Evolutionary conservation across 2,113 vertebrate species (phyloP).

Genomic region (Crotalus viridis): DNA sequence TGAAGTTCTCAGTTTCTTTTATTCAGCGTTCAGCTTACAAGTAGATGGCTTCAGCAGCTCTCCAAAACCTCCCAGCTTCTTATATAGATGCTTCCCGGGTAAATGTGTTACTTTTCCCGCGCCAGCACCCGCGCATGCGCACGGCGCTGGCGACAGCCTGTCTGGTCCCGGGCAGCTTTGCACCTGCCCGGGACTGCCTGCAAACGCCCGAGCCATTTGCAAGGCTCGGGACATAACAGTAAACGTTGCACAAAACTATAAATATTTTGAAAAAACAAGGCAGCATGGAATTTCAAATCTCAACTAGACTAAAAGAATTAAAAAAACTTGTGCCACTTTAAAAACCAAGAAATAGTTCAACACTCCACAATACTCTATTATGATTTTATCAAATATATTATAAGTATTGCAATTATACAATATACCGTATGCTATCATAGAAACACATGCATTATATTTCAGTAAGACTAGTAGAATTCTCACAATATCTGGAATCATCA

Average conservation of each 20-base stretch:
- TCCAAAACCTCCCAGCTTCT: too few relatives aligned
- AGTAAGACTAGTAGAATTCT: background rate
- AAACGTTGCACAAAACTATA: background rate
- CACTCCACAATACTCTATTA: background rate
- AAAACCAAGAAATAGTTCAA: background rate
- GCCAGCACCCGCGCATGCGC: too few relatives aligned
- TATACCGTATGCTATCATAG: background rate
- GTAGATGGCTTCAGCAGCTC: too few relatives aligned
- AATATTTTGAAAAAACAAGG: slow-evolving; percentile 5
- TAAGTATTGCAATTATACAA: background rate
- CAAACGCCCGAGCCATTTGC: too few relatives aligned
- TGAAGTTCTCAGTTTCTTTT: too few relatives aligned
- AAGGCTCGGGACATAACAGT: too few relatives aligned
- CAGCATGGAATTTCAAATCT: background rate
- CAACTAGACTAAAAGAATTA: background rate
- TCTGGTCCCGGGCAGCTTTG: too few relatives aligned
- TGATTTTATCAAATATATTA: background rate
- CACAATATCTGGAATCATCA: background rate
- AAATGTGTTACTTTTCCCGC: too few relatives aligned
- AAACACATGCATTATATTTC: background rate
- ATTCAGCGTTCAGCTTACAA: too few relatives aligned
- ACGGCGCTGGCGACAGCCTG: too few relatives aligned
- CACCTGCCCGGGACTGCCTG: too few relatives aligned
- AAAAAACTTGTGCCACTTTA: background rate
- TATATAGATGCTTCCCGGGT: too few relatives aligned